phyloP scores from a whole-genome alignment of 2,888 invertebrate genomes.

The Ceriagrion tenellum region DNA sequence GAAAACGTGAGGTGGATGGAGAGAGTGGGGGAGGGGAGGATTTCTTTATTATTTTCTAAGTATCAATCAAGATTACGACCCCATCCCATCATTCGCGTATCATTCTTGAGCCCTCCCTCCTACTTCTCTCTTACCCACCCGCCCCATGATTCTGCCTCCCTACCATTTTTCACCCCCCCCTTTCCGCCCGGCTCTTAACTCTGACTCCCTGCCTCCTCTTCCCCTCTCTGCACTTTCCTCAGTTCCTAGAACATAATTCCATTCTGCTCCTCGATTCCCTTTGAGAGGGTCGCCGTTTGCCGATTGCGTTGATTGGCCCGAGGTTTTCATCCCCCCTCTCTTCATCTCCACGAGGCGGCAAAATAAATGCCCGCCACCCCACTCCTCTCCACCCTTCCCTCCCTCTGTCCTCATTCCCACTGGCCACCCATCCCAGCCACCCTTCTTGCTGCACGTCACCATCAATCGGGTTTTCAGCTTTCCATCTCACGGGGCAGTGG shows the following conservation, averaged over 20 bases:
- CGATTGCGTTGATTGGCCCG: constrained; percentile 39
- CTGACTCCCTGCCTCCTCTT: not conserved
- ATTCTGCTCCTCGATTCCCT: constrained; percentile 12
- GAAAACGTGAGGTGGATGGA: not conserved
- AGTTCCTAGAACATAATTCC: not conserved
- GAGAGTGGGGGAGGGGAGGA: not conserved
- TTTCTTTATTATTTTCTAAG: not conserved
- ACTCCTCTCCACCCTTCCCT: not conserved
- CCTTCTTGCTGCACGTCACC: not conserved
- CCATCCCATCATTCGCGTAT: not conserved
- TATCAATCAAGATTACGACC: constrained; percentile 53
- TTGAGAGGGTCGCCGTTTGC: constrained; percentile 12
- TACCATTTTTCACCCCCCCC: not conserved
- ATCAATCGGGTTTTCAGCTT: not conserved
- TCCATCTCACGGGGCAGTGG: not conserved
- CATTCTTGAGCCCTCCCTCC: not conserved
- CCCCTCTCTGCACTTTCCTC: not conserved
- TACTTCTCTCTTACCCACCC: no score
- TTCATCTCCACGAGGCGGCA: not conserved
- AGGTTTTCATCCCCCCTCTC: not conserved
- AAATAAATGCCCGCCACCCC: not conserved
- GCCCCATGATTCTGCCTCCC: no score
- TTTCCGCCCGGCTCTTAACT: not conserved
- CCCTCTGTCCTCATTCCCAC: not conserved
- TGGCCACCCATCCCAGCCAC: not conserved